Conservation (phyloP, 2,797 vertebrate genomes). For the Pangasius larnaudii region DNA sequence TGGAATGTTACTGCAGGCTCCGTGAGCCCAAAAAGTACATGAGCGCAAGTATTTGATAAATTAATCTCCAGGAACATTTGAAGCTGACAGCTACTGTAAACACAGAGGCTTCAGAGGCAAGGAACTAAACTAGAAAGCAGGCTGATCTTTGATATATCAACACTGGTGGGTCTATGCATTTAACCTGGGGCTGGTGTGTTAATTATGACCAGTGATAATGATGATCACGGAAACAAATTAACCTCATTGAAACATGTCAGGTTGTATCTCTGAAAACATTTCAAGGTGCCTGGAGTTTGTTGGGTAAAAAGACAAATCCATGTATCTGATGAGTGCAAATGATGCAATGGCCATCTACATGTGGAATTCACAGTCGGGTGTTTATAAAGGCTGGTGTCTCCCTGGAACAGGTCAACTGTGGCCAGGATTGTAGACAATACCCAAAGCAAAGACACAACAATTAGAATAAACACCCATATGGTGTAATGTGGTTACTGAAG, state of each 20-base stretch:
- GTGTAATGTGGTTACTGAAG: background rate
- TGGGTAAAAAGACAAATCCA: constrained; percentile 4
- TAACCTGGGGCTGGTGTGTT: background rate
- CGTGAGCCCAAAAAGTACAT: constrained; percentile 43
- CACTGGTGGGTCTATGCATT: background rate
- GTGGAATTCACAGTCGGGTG: constrained; percentile 13
- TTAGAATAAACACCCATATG: constrained; percentile 6
- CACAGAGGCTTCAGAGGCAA: constrained; percentile 44
- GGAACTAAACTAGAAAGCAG: constrained; percentile 30
- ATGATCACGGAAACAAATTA: constrained; percentile 14
- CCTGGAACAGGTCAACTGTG: constrained; percentile 34
- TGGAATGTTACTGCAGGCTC: constrained; percentile 50
- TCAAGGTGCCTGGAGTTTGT: background rate
- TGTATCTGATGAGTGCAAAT: background rate
- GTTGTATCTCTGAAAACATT: background rate
- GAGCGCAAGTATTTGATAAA: constrained; percentile 49
- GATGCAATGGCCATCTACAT: background rate
- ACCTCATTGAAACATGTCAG: background rate
- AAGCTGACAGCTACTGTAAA: constrained; percentile 44
- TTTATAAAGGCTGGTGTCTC: background rate
- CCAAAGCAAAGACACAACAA: constrained; percentile 33
- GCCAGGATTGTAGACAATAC: constrained; percentile 34
- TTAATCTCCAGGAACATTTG: constrained; percentile 55
- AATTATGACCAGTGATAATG: constrained; percentile 17
- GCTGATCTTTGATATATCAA: constrained; percentile 21